A percentile compares a stretch with the other conserved stretches of the same genome.
Conservation (phyloP, 2,797 vertebrate genomes). For the Sphaeramia orbicularis region DNA sequence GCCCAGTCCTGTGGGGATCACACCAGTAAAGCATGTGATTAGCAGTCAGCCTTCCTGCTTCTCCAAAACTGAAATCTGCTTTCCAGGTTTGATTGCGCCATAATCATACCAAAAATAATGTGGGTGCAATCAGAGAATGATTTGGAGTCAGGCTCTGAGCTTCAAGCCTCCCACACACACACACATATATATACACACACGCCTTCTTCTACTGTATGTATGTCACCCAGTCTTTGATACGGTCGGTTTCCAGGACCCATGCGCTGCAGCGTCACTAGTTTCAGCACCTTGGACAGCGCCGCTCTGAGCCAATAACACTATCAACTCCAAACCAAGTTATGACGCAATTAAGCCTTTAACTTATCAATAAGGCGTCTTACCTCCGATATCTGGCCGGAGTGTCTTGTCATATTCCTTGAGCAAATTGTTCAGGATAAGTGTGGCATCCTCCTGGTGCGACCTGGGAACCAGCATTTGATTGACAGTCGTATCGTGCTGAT, state of each 20-base stretch:
- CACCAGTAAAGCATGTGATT: conserved; percentile 56
- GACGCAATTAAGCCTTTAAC: background rate
- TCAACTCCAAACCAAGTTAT: background rate
- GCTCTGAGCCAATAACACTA: rapidly evolving
- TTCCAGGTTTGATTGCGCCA: conserved; percentile 46
- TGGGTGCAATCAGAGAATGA: conserved; percentile 59
- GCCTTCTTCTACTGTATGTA: no score
- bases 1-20: conserved; percentile 16
- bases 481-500: conserved; percentile 80
- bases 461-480: conserved; percentile 90
- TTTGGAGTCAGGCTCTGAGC: conserved; percentile 12
- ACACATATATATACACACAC: no score
- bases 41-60: conserved; percentile 1
- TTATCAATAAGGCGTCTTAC: conserved; percentile 72
- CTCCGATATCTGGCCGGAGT: conserved; percentile 91
- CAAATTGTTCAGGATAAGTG: conserved; percentile 89
- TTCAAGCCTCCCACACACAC: background rate
- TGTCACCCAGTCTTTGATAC: no score
- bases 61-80: no score
- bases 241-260: no score
- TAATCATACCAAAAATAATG: conserved; percentile 12
- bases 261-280: background rate
- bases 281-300: conserved; percentile 41
- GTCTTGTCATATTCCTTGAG: conserved; percentile 93
- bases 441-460: conserved; percentile 92